Evolutionary conservation across 2,888 invertebrate species (phyloP).

Genomic region (Atrina japonica): DNA sequence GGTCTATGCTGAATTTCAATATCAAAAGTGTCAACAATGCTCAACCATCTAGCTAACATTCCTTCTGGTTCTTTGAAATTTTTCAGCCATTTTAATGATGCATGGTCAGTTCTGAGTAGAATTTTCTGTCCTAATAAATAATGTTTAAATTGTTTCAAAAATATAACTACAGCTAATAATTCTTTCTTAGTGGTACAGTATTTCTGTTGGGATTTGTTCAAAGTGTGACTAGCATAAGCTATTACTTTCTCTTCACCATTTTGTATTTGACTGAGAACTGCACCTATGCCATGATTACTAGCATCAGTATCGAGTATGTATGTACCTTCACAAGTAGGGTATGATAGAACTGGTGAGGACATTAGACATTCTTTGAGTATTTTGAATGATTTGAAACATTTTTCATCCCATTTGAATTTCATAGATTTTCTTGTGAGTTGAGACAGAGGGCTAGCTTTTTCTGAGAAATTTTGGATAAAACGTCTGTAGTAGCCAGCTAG

Average conservation of each 20-base stretch:
- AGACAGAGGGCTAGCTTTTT: conserved; percentile 21
- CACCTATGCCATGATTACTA: conserved; percentile 49
- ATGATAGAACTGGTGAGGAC: conserved; percentile 15
- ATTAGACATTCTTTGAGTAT: conserved; percentile 26
- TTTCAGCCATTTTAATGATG: conserved; percentile 47
- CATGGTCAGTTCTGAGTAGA: conserved; percentile 56
- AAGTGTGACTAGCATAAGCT: conserved; percentile 40
- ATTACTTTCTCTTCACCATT: conserved; percentile 50
- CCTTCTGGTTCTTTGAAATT: conserved; percentile 48
- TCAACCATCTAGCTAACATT: conserved; percentile 31
- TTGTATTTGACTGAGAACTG: conserved; percentile 47
- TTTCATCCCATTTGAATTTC: conserved; percentile 22
- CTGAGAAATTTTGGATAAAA: conserved; percentile 22
- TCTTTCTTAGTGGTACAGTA: conserved; percentile 48
- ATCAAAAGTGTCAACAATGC: not conserved
- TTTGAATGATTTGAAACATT: conserved; percentile 25
- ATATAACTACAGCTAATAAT: conserved; percentile 47
- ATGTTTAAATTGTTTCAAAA: conserved; percentile 47
- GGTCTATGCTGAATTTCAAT: not conserved
- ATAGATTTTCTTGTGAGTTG: conserved; percentile 16
- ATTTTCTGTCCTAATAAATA: no score
- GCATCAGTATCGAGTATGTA: conserved; percentile 54
- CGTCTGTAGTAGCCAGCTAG: conserved; percentile 19
- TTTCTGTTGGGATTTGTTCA: conserved; percentile 30
- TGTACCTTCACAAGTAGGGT: conserved; percentile 21